A percentile compares a stretch with the other conserved stretches of the same genome.
Conservation (phyloP, 2,113 vertebrate species). For the Psettodes erumei region DNA sequence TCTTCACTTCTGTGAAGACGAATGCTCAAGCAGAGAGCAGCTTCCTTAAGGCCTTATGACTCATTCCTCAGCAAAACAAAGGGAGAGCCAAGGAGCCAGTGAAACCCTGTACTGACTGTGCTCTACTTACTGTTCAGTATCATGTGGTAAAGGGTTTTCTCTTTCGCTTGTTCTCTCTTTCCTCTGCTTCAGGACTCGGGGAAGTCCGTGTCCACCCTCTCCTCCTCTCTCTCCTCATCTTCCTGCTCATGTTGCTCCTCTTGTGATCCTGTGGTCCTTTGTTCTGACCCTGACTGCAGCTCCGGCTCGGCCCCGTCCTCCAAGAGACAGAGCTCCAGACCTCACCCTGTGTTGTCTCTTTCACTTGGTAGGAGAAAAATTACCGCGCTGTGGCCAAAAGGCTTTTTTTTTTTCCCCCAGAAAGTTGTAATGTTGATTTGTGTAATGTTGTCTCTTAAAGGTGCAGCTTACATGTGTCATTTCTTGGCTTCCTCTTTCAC, state of each 20-base stretch:
- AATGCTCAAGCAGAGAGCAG: constrained; percentile 7
- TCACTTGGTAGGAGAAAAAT: constrained; percentile 82
- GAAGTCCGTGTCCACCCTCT: constrained; percentile 44
- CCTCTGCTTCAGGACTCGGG: constrained; percentile 72
- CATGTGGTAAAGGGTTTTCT: background rate
- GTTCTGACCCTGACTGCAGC: constrained; percentile 47
- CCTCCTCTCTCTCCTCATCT: constrained; percentile 37
- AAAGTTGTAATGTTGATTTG: background rate
- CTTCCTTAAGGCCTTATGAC: background rate
- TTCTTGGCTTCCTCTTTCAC: background rate
- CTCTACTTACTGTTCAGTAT: background rate
- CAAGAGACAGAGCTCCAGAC: constrained; percentile 55
- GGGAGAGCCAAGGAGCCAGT: background rate
- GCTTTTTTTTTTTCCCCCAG: background rate
- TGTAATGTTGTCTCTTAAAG: background rate
- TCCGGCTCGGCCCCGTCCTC: constrained; percentile 22
- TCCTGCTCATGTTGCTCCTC: constrained; percentile 64
- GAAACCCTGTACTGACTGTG: background rate
- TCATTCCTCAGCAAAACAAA: background rate
- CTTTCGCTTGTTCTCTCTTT: constrained; percentile 15
- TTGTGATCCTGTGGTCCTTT: constrained; percentile 56
- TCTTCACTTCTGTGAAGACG: constrained; percentile 22
- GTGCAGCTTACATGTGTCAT: background rate
- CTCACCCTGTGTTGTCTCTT: constrained; percentile 81
- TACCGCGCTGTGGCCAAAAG: background rate